Percentiles rank a stretch among this genome's conserved stretches.
Evolutionary conservation across 2,888 invertebrate species (phyloP).

Genomic region (Molorchus minor): DNA sequence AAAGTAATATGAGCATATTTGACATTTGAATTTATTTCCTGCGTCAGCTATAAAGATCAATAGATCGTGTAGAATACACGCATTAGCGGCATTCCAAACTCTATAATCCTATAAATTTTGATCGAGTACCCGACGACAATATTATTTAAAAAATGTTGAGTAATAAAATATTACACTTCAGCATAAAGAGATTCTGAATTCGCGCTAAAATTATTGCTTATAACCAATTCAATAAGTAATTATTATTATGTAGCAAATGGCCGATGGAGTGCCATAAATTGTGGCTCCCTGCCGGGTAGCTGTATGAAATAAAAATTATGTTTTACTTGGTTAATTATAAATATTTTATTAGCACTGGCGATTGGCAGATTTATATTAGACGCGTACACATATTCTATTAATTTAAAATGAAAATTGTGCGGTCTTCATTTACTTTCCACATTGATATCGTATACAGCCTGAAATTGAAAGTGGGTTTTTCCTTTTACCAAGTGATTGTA

Average conservation of each 20-base stretch:
- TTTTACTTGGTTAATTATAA: constrained; percentile 24
- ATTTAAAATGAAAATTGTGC: no score
- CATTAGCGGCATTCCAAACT: constrained; percentile 51
- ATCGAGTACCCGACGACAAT: constrained; percentile 37
- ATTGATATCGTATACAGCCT: no score
- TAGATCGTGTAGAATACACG: constrained; percentile 52
- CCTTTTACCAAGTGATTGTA: no score
- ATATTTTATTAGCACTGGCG: constrained; percentile 30
- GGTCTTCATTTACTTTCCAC: no score
- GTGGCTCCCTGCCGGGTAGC: constrained; percentile 28
- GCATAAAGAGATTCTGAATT: constrained; percentile 23
- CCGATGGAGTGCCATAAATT: constrained; percentile 27
- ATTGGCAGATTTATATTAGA: constrained; percentile 3
- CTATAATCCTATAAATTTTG: constrained; percentile 45
- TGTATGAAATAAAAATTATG: constrained; percentile 31
- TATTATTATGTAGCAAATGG: constrained; percentile 26
- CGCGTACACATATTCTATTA: no score
- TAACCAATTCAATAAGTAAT: constrained; percentile 26
- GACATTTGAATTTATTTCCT: constrained; percentile 49
- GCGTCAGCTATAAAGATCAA: constrained; percentile 49
- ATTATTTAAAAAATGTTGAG: constrained; percentile 29
- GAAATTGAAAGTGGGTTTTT: no score
- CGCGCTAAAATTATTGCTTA: constrained; percentile 26
- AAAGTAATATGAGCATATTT: constrained; percentile 49
- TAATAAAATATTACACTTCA: constrained; percentile 32